phyloP scores from a whole-genome alignment of 92 coral and sea anemone genomes.

The Siderastrea radians region DNA sequence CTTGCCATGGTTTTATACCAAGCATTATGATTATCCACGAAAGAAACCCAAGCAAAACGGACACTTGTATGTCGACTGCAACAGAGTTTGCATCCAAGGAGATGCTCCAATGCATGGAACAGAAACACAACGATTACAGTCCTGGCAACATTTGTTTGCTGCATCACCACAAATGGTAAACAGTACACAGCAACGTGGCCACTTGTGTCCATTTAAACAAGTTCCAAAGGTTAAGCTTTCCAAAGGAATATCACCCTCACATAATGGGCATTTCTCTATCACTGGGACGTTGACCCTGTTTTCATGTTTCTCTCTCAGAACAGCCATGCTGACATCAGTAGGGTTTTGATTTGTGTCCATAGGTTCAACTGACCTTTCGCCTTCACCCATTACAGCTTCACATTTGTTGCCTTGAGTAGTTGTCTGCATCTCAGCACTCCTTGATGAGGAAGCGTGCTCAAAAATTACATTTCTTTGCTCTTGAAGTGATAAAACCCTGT shows the following conservation, averaged over 20 bases:
- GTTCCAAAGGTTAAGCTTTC: conserved; percentile 42
- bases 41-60: conserved; percentile 70
- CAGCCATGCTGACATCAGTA: background rate
- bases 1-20: no score
- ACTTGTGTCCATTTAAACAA: conserved; percentile 60
- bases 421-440: background rate
- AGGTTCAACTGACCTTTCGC: background rate
- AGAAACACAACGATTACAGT: conserved; percentile 55
- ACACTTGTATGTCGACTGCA: conserved; percentile 27
- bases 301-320: background rate
- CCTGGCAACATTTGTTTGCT: conserved; percentile 60
- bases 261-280: conserved; percentile 52
- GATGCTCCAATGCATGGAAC: conserved; percentile 31
- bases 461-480: background rate
- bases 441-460: background rate
- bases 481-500: background rate
- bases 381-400: background rate
- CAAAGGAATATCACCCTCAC: conserved; percentile 49
- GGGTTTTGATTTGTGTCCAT: background rate
- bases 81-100: conserved; percentile 19
- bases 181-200: conserved; percentile 60
- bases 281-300: background rate
- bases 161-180: conserved; percentile 48
- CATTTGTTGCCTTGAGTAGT: background rate
- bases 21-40: background rate